Conservation (phyloP, 2,797 vertebrate species). For the Odontamblyopus lacepedii region DNA sequence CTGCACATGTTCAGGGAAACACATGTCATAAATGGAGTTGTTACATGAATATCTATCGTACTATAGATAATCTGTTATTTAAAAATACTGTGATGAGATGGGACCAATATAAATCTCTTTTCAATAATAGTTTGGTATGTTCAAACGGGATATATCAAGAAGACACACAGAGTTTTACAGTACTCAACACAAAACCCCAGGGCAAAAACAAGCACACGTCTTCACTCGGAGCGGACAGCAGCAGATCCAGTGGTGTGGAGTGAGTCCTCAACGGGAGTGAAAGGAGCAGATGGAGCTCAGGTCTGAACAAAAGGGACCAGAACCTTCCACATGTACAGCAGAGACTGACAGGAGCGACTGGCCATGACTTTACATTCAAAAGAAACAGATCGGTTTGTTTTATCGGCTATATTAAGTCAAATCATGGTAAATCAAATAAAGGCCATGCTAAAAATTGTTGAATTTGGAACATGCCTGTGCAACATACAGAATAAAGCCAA, state of each 20-base stretch:
- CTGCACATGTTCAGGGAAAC: slow-evolving; percentile 74
- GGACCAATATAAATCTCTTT: slow-evolving; percentile 65
- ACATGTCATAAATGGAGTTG: slow-evolving; percentile 71
- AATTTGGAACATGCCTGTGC: neutral
- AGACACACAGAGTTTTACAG: slow-evolving; percentile 65
- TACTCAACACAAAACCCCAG: slow-evolving; percentile 65
- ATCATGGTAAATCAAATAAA: neutral
- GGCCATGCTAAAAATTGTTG: neutral
- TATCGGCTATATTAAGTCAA: neutral
- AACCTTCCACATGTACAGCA: too few relatives aligned
- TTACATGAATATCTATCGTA: slow-evolving; percentile 76
- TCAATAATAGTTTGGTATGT: slow-evolving; percentile 63
- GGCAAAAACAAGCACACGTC: slow-evolving; percentile 47
- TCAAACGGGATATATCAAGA: slow-evolving; percentile 67
- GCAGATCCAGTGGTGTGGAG: slow-evolving; percentile 27
- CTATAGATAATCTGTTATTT: slow-evolving; percentile 70
- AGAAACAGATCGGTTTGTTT: neutral
- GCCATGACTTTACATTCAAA: neutral
- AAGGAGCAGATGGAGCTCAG: too few relatives aligned
- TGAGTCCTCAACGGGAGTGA: neutral
- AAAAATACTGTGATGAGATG: slow-evolving; percentile 73
- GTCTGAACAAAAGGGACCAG: neutral
- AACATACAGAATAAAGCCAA: neutral
- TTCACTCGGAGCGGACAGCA: slow-evolving; percentile 30
- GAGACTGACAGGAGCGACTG: too few relatives aligned